Base-by-base conservation (phyloP, 2,113 vertebrate species). In the Nestor notabilis region DNA sequence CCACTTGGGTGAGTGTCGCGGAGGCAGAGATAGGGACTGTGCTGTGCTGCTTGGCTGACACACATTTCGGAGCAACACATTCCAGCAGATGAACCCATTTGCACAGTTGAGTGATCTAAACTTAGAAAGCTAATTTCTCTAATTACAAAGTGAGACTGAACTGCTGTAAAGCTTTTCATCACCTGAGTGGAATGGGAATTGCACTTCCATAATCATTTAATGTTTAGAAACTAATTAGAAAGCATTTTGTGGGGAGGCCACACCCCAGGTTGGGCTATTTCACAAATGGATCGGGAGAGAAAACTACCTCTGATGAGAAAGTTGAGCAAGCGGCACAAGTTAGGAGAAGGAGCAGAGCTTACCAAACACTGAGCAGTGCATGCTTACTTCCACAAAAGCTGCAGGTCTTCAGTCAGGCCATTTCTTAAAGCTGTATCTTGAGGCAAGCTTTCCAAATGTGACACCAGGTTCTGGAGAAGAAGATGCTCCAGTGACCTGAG, bases 111-210 rank as follows among this genome's bases (percentile, higher is more conserved):
- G 77, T 97, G 93, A 98, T 97, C 97, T 98, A 98, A 98, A 98
- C 95, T 90, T 94, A 97, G 95, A 93, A 94, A 97, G 97, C 93
- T 97, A 96, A 98, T 98, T 98, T 98, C 95, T 98, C 37, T 97
- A 97, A 98, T 97, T 98, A 96, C 93, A 82, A 97, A 98, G 90
- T 98, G 97, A 95, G 96, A 97, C 93, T 98, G 97, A 98, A 72
- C 84, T 97, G 90, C 88, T 94, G 88, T 91, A 96, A 96, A 95
- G 79, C 94, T 98, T 98, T 98, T 97, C 94, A 96, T 97, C 95
- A 83, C 96, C 96, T 96, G 92, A 92, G 94, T 96, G 85, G 72
- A 85, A 83, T 97, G 91, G 94, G 97, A 97, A 97, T 96, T 93
- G 93, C 68, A 52, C 90, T 97, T 97, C 87, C 78, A 96, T 71